Evolutionary conservation across 2,113 vertebrate species (phyloP).

Genomic region (Mixornis gularis): DNA sequence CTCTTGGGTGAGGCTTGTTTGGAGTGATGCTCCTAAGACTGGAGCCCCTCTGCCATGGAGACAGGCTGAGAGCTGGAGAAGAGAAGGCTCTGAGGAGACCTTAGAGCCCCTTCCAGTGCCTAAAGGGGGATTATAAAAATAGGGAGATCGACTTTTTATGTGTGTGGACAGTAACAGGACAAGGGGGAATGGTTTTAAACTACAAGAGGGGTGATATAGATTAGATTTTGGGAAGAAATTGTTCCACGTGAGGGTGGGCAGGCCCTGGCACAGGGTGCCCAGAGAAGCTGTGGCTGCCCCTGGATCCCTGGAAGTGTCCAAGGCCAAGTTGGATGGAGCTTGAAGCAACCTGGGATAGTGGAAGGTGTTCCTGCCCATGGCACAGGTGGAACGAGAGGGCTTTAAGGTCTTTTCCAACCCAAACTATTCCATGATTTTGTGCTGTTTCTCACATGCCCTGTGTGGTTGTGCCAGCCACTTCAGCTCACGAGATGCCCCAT

Average conservation of each 20-base stretch:
- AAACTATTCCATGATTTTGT: not conserved
- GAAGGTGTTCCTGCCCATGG: not conserved
- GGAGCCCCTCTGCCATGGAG: not conserved
- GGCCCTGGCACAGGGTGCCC: not conserved
- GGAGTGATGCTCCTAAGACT: not conserved
- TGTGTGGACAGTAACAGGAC: not conserved
- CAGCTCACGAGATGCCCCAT: not conserved
- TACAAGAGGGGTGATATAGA: not conserved
- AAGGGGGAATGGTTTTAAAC: not conserved
- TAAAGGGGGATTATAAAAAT: not conserved
- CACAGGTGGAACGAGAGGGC: accelerated
- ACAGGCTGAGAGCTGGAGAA: not conserved
- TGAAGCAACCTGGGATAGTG: accelerated
- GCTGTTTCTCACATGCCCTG: not conserved
- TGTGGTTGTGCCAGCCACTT: not conserved
- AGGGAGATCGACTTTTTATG: not conserved
- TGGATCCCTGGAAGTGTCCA: not conserved
- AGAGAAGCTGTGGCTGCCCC: not conserved
- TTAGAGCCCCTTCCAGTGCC: not conserved
- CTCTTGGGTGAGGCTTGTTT: not conserved
- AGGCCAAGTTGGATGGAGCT: accelerated
- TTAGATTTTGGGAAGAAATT: not conserved
- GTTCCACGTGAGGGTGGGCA: accelerated
- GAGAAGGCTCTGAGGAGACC: not conserved
- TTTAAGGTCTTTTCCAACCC: not conserved